Percentiles rank a stretch among this genome's conserved stretches.
These are phyloP conservation scores for Eulemur rubriventer DNA, from an alignment of 2,797 vertebrate genomes.

Conservation along the genomic window DNA sequence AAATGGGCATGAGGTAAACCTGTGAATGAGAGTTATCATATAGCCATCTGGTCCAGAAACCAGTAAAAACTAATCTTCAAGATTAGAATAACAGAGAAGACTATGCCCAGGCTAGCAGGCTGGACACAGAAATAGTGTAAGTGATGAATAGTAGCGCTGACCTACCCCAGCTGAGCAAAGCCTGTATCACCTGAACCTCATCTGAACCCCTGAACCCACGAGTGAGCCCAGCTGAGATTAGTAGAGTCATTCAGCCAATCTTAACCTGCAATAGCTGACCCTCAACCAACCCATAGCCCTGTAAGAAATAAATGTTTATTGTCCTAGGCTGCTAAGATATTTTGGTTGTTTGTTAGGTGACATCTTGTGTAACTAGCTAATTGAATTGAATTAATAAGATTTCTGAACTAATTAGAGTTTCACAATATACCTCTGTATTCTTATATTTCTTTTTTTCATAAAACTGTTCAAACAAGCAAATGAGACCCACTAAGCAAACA, in stretches of 20 bases:
- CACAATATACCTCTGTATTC: not conserved
- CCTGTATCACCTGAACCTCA: not conserved
- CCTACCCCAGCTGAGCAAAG: not conserved
- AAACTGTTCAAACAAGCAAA: conserved; percentile 27
- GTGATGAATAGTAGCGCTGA: not conserved
- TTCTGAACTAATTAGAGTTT: not conserved
- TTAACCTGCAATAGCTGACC: not conserved
- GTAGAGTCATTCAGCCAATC: not conserved
- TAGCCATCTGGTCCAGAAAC: not conserved
- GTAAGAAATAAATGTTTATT: not conserved
- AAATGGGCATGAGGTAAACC: not conserved
- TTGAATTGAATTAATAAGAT: not conserved
- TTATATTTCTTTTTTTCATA: not conserved
- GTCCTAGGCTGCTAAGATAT: not conserved
- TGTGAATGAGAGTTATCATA: not conserved
- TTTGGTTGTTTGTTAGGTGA: not conserved
- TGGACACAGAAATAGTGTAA: not conserved
- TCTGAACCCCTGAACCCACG: not conserved
- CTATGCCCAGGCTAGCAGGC: not conserved
- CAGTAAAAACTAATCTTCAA: not conserved
- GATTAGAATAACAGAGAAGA: not conserved
- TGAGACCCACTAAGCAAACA: not conserved
- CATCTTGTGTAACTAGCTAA: not conserved
- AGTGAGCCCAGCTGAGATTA: not conserved
- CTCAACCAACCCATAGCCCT: not conserved